Evolutionary conservation across 2,113 vertebrate genomes (phyloP), one percentile per base, ranked within the genome.

Genomic region (Haplochromis burtoni): DNA sequence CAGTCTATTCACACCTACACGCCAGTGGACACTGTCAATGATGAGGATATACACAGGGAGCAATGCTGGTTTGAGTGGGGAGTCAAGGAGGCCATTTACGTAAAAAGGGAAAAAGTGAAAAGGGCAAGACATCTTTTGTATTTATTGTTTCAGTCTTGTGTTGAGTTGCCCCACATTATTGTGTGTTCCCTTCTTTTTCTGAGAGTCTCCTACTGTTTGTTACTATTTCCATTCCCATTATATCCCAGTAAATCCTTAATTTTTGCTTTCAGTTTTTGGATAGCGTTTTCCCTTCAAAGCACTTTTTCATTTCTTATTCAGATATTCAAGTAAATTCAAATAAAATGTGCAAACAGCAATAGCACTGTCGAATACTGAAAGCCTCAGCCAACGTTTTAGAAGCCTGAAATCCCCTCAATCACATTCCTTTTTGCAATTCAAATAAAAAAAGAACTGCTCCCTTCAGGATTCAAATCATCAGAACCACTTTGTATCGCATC

Each of bases 401-500:
- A 61, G 9, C 14, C 5, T 33, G 9, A 61, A 61, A 61, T 61
- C 29, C 57, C 5, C 59, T 33, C 14, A 7, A 61, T 33, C 59
- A 19, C 29, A 10, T 61, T 61, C 59, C 0, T 61, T 61, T 61
- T 61, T 11, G 1, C 29, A 61, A 10, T 33, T 61, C 2, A 61
- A 61, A 61, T 33, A 61, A 61, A 59, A 59, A 31, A 0, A 59
- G 13, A 31, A 17, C 57, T 59, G 57, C 26, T 59, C 26, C 14
- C 26, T 17, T 61, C 3, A 61, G 57, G 29, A 61, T 31, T 61
- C 26, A 61, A 17, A 4, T 31, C 26, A 61, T 31, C 57, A 61
- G 26, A 31, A 4, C 29, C 1, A 17, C 29, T 61, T 61, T 61
- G 1, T 61, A 61, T 17, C 0, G 0, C 57, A 17, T 61, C 57